These are phyloP conservation scores for Channa maculata DNA, from an alignment of 2,113 vertebrate genomes.

Conservation along the genomic window DNA sequence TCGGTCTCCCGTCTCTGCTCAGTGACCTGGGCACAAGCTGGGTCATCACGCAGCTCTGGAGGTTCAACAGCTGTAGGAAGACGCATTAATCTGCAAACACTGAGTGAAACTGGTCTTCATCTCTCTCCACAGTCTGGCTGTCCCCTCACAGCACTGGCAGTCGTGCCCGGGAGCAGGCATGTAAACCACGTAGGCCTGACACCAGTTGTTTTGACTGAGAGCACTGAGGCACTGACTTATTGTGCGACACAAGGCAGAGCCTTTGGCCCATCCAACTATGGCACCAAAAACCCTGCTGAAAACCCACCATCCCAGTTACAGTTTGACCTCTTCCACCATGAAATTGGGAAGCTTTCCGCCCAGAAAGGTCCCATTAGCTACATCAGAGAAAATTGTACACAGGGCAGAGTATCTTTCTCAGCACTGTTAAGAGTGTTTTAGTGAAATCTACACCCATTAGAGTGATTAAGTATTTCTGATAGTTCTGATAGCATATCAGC, in stretches of 20 bases:
- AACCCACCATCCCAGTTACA: conserved; percentile 13
- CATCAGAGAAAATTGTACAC: conserved; percentile 9
- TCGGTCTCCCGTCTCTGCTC: conserved; percentile 22
- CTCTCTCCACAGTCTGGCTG: conserved; percentile 27
- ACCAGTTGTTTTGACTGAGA: conserved; percentile 82
- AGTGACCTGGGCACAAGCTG: conserved; percentile 31
- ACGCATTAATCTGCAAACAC: conserved; percentile 41
- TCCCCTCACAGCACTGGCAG: conserved; percentile 36
- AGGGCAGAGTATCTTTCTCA: neutral
- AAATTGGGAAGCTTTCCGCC: conserved; percentile 10
- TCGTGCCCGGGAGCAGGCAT: conserved; percentile 51
- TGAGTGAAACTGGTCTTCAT: conserved; percentile 44
- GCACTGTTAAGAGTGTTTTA: conserved; percentile 5
- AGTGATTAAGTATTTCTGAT: neutral
- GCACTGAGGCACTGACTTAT: conserved; percentile 73
- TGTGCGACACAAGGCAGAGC: conserved; percentile 60
- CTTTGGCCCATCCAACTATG: conserved; percentile 15
- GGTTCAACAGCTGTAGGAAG: conserved; percentile 47
- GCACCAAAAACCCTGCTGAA: conserved; percentile 24
- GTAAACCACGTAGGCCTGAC: conserved; percentile 68
- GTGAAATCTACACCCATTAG: conserved; percentile 10
- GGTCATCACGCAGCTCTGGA: conserved; percentile 44
- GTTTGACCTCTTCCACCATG: conserved; percentile 3
- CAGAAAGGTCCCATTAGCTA: conserved; percentile 24
- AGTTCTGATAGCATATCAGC: conserved; percentile 2